These are phyloP conservation scores for Eupithecia pulchellata DNA, from an alignment of 2,888 invertebrate species.

Conservation along the genomic window DNA sequence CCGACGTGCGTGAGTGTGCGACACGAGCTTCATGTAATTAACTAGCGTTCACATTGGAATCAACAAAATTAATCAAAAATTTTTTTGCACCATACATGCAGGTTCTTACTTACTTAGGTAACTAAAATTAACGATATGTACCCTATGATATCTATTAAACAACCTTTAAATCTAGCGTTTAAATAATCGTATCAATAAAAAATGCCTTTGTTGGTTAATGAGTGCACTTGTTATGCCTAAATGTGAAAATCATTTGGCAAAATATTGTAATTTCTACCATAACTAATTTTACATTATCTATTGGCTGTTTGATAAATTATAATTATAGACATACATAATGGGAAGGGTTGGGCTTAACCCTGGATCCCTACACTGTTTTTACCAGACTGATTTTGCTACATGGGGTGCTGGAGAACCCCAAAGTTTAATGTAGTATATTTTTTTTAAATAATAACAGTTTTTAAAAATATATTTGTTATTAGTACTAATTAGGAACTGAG, in stretches of 20 bases:
- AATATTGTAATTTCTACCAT: neutral
- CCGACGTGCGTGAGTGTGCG: slow-evolving; percentile 78
- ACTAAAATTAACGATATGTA: neutral
- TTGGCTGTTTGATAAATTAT: neutral
- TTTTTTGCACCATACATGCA: neutral
- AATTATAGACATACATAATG: neutral
- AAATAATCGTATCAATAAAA: no score
- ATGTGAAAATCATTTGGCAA: neutral
- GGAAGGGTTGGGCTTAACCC: no score
- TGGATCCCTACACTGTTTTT: no score
- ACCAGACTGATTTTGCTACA: no score
- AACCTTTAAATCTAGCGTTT: neutral
- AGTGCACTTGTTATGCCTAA: no score
- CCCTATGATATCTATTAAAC: neutral
- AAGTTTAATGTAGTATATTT: no score
- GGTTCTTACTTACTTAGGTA: neutral
- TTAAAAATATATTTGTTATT: no score
- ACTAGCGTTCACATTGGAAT: slow-evolving; percentile 53
- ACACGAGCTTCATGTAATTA: slow-evolving; percentile 77
- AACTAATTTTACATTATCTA: neutral
- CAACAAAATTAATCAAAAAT: neutral
- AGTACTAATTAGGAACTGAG: no score
- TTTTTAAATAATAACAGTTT: no score
- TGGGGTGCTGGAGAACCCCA: no score
- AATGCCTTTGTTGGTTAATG: no score